These are phyloP conservation scores for Petrolisthes cinctipes DNA, from an alignment of 2,888 invertebrate genomes.

Conservation along the genomic window DNA sequence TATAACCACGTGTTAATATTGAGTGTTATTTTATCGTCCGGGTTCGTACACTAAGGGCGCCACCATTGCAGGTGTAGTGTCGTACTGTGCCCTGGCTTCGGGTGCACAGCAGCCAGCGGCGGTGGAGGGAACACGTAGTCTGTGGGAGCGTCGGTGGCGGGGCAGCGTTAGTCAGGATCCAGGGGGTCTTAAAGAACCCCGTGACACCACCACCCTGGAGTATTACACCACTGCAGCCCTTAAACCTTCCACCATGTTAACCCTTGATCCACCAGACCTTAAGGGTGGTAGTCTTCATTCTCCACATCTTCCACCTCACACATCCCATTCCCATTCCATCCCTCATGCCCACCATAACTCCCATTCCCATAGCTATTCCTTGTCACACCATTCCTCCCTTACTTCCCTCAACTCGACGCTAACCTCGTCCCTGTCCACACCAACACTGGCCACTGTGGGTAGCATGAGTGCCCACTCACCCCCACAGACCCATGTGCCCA, in stretches of 20 bases:
- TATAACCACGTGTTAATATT: conserved; percentile 35
- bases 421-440: conserved; percentile 59
- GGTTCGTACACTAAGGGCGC: conserved; percentile 26
- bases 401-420: conserved; percentile 61
- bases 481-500: conserved; percentile 64
- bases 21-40: conserved; percentile 30
- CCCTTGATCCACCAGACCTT: conserved; percentile 63
- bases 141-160: conserved; percentile 53
- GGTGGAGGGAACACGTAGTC: conserved; percentile 49
- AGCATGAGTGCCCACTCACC: conserved; percentile 65
- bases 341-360: conserved; percentile 58
- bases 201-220: conserved; percentile 63
- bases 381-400: conserved; percentile 62
- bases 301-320: conserved; percentile 62
- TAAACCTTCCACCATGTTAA: conserved; percentile 62
- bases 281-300: conserved; percentile 60
- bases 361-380: conserved; percentile 57
- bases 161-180: conserved; percentile 46
- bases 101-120: conserved; percentile 38
- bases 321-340: conserved; percentile 60
- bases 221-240: conserved; percentile 63
- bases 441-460: conserved; percentile 63
- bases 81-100: conserved; percentile 50
- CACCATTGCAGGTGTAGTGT: conserved; percentile 52
- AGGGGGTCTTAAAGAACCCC: conserved; percentile 40